Evolutionary conservation across 2,797 vertebrate genomes (phyloP).

Genomic region (Enteromius radiatus): DNA sequence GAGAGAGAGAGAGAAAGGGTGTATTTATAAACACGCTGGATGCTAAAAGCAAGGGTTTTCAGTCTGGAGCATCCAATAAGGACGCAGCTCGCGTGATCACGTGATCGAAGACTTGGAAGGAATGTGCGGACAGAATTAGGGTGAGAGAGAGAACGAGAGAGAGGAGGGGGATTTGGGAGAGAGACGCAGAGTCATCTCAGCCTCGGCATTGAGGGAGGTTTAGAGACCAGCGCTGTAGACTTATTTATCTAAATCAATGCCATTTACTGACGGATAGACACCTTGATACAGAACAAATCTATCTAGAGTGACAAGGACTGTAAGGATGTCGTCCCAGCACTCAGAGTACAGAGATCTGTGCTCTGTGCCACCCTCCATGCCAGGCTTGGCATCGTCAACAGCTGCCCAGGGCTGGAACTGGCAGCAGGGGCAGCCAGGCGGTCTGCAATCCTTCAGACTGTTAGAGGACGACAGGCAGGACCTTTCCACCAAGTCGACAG

Average conservation of each 20-base stretch:
- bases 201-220: conserved; percentile 73
- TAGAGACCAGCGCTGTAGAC: conserved; percentile 62
- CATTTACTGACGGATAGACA: conserved; percentile 11
- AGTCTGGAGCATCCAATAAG: conserved; percentile 72
- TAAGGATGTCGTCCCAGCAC: conserved; percentile 80
- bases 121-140: conserved; percentile 74
- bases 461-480: conserved; percentile 83
- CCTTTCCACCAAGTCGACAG: conserved; percentile 68
- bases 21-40: conserved; percentile 58
- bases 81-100: conserved; percentile 70
- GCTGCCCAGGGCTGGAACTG: conserved; percentile 76
- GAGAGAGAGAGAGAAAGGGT: conserved; percentile 41
- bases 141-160: conserved; percentile 56
- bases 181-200: conserved; percentile 73
- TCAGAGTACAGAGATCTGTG: conserved; percentile 74
- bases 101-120: conserved; percentile 64
- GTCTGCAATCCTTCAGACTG: conserved; percentile 72
- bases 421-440: conserved; percentile 77
- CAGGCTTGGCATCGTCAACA: conserved; percentile 69
- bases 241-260: conserved; percentile 27
- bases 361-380: conserved; percentile 60
- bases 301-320: conserved; percentile 38
- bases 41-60: conserved; percentile 60
- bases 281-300: conserved; percentile 23
- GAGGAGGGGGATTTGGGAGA: conserved; percentile 23